Percentiles rank a stretch among this genome's conserved stretches.
Conservation (phyloP, 2,113 vertebrate species). For the Okapia johnstoni region DNA sequence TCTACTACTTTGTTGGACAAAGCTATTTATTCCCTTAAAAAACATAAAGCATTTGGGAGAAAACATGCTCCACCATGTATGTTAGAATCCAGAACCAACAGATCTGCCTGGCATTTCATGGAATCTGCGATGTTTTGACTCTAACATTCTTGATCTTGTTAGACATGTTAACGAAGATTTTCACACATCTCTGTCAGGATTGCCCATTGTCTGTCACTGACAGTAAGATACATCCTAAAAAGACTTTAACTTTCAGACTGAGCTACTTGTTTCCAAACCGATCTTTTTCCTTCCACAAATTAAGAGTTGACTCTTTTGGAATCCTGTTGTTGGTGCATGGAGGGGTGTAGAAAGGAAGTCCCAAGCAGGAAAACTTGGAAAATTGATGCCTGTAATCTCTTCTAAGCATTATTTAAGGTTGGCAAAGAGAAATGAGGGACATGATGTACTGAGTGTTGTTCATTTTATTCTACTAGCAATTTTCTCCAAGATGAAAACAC, state of each 20-base stretch:
- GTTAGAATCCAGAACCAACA: background rate
- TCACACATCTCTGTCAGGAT: background rate
- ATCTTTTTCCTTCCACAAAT: background rate
- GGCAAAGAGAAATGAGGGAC: background rate
- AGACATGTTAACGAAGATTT: background rate
- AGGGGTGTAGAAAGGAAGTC: slow-evolving; percentile 8
- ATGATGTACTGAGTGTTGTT: background rate
- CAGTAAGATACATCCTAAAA: background rate
- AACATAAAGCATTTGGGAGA: background rate
- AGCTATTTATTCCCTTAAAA: background rate
- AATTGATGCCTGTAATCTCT: slow-evolving; percentile 5
- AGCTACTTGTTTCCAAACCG: background rate
- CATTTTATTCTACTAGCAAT: slow-evolving; percentile 49
- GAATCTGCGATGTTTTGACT: background rate
- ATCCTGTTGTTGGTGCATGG: background rate
- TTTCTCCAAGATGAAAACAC: slow-evolving; percentile 50
- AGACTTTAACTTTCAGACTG: background rate
- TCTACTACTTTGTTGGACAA: background rate
- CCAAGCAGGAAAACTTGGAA: background rate
- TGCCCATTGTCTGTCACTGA: background rate
- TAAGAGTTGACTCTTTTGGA: background rate
- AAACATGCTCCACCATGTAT: background rate
- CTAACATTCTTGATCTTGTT: background rate
- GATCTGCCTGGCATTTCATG: background rate
- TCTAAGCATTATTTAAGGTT: slow-evolving; percentile 25